phyloP scores from a whole-genome alignment of 2,888 invertebrate species.

The Notocelia uddmanniana region DNA sequence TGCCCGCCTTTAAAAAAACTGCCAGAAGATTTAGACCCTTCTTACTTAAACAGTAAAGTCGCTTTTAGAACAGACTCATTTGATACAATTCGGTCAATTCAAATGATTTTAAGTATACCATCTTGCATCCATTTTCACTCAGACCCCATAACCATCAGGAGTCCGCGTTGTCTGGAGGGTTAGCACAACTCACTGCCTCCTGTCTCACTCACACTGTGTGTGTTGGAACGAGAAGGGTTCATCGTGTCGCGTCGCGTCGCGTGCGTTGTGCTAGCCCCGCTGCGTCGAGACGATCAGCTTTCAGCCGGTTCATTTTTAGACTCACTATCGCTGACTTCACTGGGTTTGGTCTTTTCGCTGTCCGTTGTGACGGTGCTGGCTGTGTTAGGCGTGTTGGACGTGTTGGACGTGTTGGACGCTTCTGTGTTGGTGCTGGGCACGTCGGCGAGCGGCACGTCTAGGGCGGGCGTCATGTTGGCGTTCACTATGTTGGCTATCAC shows the following conservation, averaged over 20 bases:
- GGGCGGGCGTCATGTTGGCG: conserved; percentile 45
- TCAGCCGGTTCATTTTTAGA: background rate
- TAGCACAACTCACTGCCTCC: too few species aligned
- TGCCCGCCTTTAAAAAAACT: too few species aligned
- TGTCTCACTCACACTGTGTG: too few species aligned
- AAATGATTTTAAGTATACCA: too few species aligned
- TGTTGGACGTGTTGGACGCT: conserved; percentile 5
- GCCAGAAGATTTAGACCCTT: too few species aligned
- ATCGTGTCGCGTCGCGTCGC: too few species aligned
- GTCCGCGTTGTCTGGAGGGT: background rate
- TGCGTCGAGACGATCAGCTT: conserved; percentile 24
- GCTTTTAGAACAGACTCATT: too few species aligned
- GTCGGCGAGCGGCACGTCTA: conserved; percentile 17
- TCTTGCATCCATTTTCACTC: background rate
- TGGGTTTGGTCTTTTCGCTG: background rate
- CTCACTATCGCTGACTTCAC: conserved; percentile 24
- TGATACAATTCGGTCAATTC: too few species aligned
- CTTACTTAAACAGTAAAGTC: too few species aligned
- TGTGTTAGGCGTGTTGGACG: background rate
- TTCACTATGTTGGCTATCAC: conserved; percentile 60
- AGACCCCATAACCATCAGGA: background rate
- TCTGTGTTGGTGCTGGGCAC: conserved; percentile 1
- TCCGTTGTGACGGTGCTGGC: background rate
- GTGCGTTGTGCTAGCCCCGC: background rate
- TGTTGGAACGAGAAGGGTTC: too few species aligned